Evolutionary conservation across 2,797 vertebrate genomes (phyloP).

Genomic region (Notamacropus eugenii): DNA sequence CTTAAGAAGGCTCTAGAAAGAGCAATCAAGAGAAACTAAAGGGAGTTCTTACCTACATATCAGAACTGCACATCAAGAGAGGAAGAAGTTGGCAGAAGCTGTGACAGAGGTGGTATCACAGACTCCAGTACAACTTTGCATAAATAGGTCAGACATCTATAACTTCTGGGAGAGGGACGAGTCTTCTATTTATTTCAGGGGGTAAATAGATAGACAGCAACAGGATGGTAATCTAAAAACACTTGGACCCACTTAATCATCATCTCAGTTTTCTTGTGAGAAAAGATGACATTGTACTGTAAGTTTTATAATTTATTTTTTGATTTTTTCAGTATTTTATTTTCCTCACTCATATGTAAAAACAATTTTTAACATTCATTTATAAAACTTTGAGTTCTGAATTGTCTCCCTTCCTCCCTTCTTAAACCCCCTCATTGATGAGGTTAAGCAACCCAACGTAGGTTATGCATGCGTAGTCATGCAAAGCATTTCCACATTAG

Average conservation of each 20-base stretch:
- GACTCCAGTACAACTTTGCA: not conserved
- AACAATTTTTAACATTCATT: too few relatives aligned
- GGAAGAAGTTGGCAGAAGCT: not conserved
- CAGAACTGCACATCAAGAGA: not conserved
- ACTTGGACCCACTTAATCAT: not conserved
- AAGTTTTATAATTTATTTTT: conserved; percentile 10
- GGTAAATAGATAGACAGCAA: not conserved
- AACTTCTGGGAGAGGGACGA: not conserved
- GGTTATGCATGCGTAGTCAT: too few relatives aligned
- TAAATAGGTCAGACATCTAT: not conserved
- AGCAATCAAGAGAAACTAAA: not conserved
- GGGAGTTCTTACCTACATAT: not conserved
- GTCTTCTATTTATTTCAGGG: not conserved
- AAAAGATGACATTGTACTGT: conserved; percentile 66
- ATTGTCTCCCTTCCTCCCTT: too few relatives aligned
- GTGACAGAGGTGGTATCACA: not conserved
- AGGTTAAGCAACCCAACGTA: too few relatives aligned
- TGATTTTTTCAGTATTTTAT: too few relatives aligned
- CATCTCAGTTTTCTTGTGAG: conserved; percentile 2
- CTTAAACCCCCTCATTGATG: too few relatives aligned
- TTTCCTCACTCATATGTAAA: too few relatives aligned
- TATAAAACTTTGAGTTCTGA: too few relatives aligned
- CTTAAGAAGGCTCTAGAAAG: not conserved
- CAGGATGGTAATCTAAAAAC: not conserved
- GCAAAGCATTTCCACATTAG: too few relatives aligned